Evolutionary conservation across 2,888 invertebrate genomes (phyloP), one percentile per base, ranked within the genome.

Genomic region (Sphecodes monilicornis): DNA sequence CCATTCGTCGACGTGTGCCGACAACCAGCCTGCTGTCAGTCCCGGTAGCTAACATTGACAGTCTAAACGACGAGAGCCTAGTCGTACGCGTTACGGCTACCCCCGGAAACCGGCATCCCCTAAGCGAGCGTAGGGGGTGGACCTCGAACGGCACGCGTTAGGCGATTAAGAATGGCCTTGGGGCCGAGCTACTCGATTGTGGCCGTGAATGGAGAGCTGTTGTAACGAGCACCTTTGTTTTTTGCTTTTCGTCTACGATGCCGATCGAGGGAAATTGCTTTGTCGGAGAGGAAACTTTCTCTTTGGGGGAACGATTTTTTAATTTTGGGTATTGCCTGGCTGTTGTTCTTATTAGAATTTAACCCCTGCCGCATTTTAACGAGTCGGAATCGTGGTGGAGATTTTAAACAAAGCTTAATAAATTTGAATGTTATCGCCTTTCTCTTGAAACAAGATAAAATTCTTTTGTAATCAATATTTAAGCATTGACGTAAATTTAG

Each of bases 41-140:
- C 54, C 78, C 78, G 77, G 76, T 66, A 85, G 81, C 85, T 82
- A 77, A 72, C 88, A 86, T 90, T 85, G 90, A 87, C 87, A 87
- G 86, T 77, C 86, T 84, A 86, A 88, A 85, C 84, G 81, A 78
- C 86, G 89, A 32, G 64, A 86, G 85, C 85, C 84, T 72, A 76
- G 78, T 69, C 80, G 71, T 54, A 75, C 78, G 73, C 78, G 79
- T 70, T 41, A n/a, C 66, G 43, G 60, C 68, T 83, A 83, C 78
- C 86, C 83, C 87, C 86, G 82, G 87, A 87, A 85, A 81, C 82
- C 46, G 46, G 41, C 83, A 73, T 36, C 77, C 77, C 84, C 73
- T 78, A 18, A 43, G 73, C 68, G 18, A 69, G 26, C 72, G 66
- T 26, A 76, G 75, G 54, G 66, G 43, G 43, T 6, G 29, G 43